Conservation (phyloP, 1,140 invertebrate species). For the Cecropterus lyciades region DNA sequence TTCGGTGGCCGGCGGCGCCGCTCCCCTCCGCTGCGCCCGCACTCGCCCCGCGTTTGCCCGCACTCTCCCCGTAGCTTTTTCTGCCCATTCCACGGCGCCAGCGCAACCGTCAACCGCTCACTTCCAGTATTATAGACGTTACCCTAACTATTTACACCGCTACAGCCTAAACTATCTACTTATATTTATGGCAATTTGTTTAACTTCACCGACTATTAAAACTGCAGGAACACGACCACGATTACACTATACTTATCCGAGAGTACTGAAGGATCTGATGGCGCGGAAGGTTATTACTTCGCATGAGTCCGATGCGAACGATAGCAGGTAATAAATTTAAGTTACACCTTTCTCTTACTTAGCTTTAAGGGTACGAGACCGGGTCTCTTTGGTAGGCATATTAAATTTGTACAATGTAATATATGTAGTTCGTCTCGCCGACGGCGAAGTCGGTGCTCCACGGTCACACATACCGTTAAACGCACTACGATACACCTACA, state of each 20-base stretch:
- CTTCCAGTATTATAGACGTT: conserved; percentile 65
- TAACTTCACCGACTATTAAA: conserved; percentile 82
- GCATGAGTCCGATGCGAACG: conserved; percentile 61
- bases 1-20: conserved; percentile 75
- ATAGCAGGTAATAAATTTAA: conserved; percentile 68
- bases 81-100: conserved; percentile 74
- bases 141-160: conserved; percentile 81
- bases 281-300: conserved; percentile 72
- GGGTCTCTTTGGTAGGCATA: conserved; percentile 85
- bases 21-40: conserved; percentile 47
- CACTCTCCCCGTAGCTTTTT: conserved; percentile 68
- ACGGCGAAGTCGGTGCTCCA: conserved; percentile 53
- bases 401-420: conserved; percentile 83
- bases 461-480: conserved; percentile 62
- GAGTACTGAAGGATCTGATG: conserved; percentile 78
- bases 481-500: conserved; percentile 77
- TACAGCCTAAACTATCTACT: conserved; percentile 79
- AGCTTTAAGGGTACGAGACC: conserved; percentile 83
- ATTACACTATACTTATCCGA: conserved; percentile 82
- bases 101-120: conserved; percentile 73
- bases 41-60: conserved; percentile 47
- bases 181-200: conserved; percentile 84
- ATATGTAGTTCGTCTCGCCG: conserved; percentile 67
- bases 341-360: conserved; percentile 80
- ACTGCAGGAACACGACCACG: conserved; percentile 83